phyloP scores from a whole-genome alignment of 2,888 invertebrate species.

The Dolomedes plantarius region DNA sequence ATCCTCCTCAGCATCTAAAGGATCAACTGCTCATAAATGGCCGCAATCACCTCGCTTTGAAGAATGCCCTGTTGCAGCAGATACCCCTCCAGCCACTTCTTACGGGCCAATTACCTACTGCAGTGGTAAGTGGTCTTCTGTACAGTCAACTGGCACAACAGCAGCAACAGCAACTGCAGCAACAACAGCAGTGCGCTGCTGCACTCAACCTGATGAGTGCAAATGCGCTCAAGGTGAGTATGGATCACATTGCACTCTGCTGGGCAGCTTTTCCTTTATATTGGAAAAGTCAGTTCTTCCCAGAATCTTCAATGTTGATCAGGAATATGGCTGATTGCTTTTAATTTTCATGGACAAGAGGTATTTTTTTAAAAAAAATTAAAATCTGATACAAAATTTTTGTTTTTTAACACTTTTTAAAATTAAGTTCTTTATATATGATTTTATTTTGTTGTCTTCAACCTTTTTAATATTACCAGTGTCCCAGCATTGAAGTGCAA shows the following conservation, averaged over 20 bases:
- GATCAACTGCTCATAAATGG: constrained; percentile 99
- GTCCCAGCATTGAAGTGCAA: constrained; percentile 16
- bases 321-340: background rate
- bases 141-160: constrained; percentile 92
- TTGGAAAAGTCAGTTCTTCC: constrained; percentile 37
- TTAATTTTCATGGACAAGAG: constrained; percentile 2
- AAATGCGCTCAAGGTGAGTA: constrained; percentile 62
- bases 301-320: constrained; percentile 9
- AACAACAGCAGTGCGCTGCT: constrained; percentile 52
- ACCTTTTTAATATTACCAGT: background rate
- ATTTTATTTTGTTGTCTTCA: background rate
- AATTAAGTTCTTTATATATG: background rate
- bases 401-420: too few species aligned
- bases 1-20: constrained; percentile 99
- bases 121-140: constrained; percentile 88
- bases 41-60: constrained; percentile 98
- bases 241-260: background rate
- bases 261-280: background rate
- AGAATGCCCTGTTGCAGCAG: constrained; percentile 98
- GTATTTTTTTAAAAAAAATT: background rate
- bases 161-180: constrained; percentile 79
- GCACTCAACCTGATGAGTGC: constrained; percentile 59
- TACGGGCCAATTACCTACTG: constrained; percentile 87
- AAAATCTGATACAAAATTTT: too few species aligned
- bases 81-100: constrained; percentile 95